phyloP scores from a whole-genome alignment of 1,140 invertebrate species.

The Drosophila pandora region DNA sequence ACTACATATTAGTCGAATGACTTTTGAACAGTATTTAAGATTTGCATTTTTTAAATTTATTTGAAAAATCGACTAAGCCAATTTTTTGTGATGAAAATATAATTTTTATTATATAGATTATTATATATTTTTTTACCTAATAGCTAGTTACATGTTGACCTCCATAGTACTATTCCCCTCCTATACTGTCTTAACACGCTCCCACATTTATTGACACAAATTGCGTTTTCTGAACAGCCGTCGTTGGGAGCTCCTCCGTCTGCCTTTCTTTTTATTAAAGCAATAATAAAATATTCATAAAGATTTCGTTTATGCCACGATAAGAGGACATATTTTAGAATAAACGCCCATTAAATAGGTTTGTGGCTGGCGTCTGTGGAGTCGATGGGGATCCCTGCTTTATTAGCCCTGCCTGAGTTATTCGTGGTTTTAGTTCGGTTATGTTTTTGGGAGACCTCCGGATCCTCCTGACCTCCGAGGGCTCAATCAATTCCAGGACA shows the following conservation, averaged over 20 bases:
- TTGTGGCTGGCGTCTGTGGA: conserved; percentile 8
- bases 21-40: no score
- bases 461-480: neutral
- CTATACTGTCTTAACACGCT: conserved; percentile 6
- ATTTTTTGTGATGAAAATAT: no score
- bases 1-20: no score
- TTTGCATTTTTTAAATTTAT: no score
- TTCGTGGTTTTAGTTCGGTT: conserved; percentile 16
- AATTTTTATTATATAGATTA: no score
- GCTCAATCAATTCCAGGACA: conserved; percentile 50
- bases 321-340: conserved; percentile 58
- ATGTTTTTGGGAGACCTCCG: conserved; percentile 21
- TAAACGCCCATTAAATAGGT: conserved; percentile 57
- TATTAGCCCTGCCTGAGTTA: conserved; percentile 59
- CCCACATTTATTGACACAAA: conserved; percentile 76
- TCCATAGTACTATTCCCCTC: neutral
- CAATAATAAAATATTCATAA: conserved; percentile 82
- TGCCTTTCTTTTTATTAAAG: conserved; percentile 64
- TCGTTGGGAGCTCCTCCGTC: conserved; percentile 11
- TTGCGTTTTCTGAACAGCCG: conserved; percentile 67
- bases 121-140: neutral
- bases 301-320: conserved; percentile 69
- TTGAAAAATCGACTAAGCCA: no score
- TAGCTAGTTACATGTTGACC: neutral
- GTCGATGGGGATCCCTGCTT: conserved; percentile 35